These are phyloP conservation scores for Autographa gamma DNA, from an alignment of 2,888 invertebrate species.

Conservation along the genomic window DNA sequence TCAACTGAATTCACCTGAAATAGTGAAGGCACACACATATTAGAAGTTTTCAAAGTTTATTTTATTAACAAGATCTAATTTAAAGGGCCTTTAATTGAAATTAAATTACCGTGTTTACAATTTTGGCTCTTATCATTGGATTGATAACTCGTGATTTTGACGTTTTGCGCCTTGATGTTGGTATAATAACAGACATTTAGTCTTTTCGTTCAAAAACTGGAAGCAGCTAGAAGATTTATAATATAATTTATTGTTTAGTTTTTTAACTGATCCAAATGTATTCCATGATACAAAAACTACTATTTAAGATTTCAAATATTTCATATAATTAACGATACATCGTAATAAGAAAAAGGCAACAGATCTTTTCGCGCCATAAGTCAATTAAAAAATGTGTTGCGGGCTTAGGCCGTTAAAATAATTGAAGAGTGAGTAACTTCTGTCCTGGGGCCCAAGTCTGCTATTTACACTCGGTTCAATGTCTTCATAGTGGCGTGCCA, in stretches of 20 bases:
- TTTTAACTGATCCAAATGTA: too few species aligned
- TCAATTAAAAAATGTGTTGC: too few species aligned
- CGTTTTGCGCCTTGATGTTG: slow-evolving; percentile 59
- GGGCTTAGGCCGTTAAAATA: too few species aligned
- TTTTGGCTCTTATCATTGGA: slow-evolving; percentile 54
- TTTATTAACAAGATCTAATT: not conserved
- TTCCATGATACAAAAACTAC: too few species aligned
- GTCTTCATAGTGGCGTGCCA: too few species aligned
- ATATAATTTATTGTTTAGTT: not conserved
- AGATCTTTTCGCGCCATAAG: too few species aligned
- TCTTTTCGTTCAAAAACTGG: slow-evolving; percentile 36
- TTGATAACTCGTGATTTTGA: slow-evolving; percentile 76
- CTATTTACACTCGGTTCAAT: too few species aligned
- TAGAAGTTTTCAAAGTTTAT: not conserved
- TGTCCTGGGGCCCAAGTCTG: too few species aligned
- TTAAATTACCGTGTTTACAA: slow-evolving; percentile 63
- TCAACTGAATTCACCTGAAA: slow-evolving; percentile 26
- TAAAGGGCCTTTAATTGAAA: not conserved
- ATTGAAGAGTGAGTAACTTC: too few species aligned
- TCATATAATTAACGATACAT: too few species aligned
- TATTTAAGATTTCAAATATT: too few species aligned
- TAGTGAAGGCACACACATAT: not conserved
- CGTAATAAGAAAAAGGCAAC: too few species aligned
- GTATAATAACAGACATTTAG: slow-evolving; percentile 14
- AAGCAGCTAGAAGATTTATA: slow-evolving; percentile 14